Base-by-base conservation (phyloP, 1,140 invertebrate genomes). In the Drosophila subobscura region DNA sequence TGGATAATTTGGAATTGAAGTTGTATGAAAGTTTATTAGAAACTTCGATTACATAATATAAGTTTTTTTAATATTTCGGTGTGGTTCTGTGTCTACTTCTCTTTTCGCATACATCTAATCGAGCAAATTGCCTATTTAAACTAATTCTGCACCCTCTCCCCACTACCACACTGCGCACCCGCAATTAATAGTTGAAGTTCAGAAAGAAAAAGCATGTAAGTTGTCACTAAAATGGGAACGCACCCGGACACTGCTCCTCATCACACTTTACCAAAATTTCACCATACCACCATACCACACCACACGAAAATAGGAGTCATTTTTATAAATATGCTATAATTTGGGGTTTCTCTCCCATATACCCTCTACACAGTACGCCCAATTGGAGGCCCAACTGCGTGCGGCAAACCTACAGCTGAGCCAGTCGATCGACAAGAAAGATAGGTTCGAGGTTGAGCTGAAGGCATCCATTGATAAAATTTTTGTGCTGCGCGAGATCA, bases 391-490 rank as follows among this genome's bases (percentile, higher is more conserved):
- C 20, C 95, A 96, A 90, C 93, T 95, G 41, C 93, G 93, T 16
- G 95, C 96, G 63, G 93, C 95, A 84, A 94, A 93, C 25, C 92
- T 92, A 55, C 91, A 94, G 53, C 92, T 96, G 29, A 86, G 90
- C 1, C 94, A 95, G 12, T 86, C 93, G 1, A 94, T 95, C 70
- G 80, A 92, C 0, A 93, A 93, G 45, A 94, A 94, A 71, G 91
- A 93, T 0, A 93, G 93, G 46, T 78, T 93, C 0, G 95, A 96
- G 78, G 91, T 91, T 0, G 95, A 96, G 65, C 90, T 95, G 0
- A 95, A 95, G 89, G 93, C 93, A 2, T 94, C 95, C 0, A 92
- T 95, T 12, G 95, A 96, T 7, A 96, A 97, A 88, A 94, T 96
- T 16, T 92, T 93, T 60, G 92, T 95, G 5, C 91, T 96, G 3